Percentiles rank a stretch among this genome's conserved stretches.
Conservation (phyloP, 2,888 invertebrate genomes). For the Calameuta idolon region DNA sequence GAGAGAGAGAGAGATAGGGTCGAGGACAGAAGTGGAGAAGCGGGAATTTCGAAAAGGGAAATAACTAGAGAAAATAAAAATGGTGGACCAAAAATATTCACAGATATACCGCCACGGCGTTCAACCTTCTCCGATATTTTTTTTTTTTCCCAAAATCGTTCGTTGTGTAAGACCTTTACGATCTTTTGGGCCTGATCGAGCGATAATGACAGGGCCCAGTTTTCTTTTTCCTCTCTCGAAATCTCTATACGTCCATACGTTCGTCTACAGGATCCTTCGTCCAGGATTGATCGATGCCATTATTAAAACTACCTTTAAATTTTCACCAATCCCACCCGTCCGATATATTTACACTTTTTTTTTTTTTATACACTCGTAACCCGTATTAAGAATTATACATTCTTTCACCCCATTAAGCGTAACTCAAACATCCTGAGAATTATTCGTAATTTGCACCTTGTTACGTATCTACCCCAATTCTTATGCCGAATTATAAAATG, state of each 20-base stretch:
- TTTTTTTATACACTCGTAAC: background rate
- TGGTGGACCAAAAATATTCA: background rate
- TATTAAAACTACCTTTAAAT: background rate
- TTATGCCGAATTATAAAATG: background rate
- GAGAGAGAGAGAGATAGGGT: background rate
- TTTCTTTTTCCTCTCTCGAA: background rate
- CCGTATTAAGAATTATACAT: background rate
- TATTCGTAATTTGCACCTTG: background rate
- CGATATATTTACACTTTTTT: background rate
- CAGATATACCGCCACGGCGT: background rate
- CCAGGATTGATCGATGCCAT: background rate
- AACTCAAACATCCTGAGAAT: background rate
- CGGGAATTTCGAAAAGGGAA: background rate
- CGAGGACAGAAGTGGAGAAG: conserved; percentile 8
- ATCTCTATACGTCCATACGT: background rate
- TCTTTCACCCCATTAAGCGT: background rate
- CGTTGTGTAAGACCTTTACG: background rate
- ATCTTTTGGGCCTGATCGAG: background rate
- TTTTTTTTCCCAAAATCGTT: background rate
- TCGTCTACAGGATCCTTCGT: background rate
- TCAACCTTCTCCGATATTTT: background rate
- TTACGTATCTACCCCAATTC: background rate
- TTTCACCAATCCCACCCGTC: too few relatives aligned
- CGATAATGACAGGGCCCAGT: background rate
- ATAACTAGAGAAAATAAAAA: background rate